A percentile compares a stretch with the other conserved stretches of the same genome.
phyloP scores from a whole-genome alignment of 1,140 invertebrate species.

The Cardiocondyla obscurior region DNA sequence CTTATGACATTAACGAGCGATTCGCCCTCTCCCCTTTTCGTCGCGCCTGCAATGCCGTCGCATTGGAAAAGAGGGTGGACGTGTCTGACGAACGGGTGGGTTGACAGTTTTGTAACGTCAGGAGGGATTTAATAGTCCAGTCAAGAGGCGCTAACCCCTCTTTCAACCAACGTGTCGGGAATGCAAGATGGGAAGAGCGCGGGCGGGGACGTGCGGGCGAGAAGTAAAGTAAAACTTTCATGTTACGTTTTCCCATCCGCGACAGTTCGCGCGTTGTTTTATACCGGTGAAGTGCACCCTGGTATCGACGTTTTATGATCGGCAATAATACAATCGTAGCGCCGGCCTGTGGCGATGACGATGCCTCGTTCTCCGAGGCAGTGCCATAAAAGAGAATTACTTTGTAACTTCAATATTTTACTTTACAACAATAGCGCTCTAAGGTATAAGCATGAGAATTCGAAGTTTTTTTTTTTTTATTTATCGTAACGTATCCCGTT shows the following conservation, averaged over 20 bases:
- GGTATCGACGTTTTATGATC: conserved; percentile 55
- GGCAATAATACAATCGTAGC: conserved; percentile 50
- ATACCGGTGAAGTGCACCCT: conserved; percentile 43
- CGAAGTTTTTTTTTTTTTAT: conserved; percentile 20
- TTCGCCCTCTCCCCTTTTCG: neutral
- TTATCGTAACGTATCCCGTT: neutral
- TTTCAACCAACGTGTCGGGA: conserved; percentile 53
- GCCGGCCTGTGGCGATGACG: conserved; percentile 27
- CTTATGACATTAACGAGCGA: conserved; percentile 54
- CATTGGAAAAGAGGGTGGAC: conserved; percentile 49
- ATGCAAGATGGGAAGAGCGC: conserved; percentile 42
- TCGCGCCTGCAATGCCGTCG: neutral
- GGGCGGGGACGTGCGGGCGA: conserved; percentile 20
- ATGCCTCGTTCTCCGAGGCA: conserved; percentile 31
- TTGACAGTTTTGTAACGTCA: conserved; percentile 56
- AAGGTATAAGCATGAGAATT: neutral
- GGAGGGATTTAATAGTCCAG: conserved; percentile 55
- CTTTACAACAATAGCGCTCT: neutral
- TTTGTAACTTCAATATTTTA: conserved; percentile 42
- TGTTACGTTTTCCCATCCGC: conserved; percentile 45
- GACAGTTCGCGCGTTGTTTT: conserved; percentile 56
- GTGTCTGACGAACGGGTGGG: conserved; percentile 30
- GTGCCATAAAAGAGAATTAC: conserved; percentile 37
- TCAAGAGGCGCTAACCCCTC: conserved; percentile 52
- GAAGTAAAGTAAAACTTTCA: conserved; percentile 58